These are phyloP conservation scores for Gobionotothen gibberifrons DNA, from an alignment of 2,797 vertebrate genomes.

Conservation along the genomic window DNA sequence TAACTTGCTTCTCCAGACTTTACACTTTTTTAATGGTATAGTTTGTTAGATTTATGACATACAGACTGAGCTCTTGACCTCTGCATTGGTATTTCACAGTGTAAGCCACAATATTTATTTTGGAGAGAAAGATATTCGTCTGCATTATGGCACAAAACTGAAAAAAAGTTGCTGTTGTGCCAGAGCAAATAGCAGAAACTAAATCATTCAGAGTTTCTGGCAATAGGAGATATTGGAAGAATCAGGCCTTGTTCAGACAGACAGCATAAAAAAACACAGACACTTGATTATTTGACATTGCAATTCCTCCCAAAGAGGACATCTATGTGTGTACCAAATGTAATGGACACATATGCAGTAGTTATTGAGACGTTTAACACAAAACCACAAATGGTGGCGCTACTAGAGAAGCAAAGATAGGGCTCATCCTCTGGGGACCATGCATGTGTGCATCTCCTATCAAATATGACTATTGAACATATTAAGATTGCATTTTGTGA, in stretches of 20 bases:
- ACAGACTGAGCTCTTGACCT: not conserved
- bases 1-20: not conserved
- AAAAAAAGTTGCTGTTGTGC: not conserved
- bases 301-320: not conserved
- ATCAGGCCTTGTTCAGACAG: not conserved
- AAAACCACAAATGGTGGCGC: not conserved
- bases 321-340: not conserved
- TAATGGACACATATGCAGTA: not conserved
- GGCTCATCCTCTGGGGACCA: not conserved
- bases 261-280: not conserved
- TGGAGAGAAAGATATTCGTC: not conserved
- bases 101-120: not conserved
- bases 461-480: not conserved
- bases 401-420: not conserved
- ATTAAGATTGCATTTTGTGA: not conserved
- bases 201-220: not conserved
- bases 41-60: not conserved
- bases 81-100: not conserved
- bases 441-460: not conserved
- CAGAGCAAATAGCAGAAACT: conserved; percentile 4
- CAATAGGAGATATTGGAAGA: not conserved
- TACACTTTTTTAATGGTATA: not conserved
- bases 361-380: not conserved
- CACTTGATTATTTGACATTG: not conserved
- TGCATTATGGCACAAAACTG: not conserved